Evolutionary conservation across 2,113 vertebrate species (phyloP).

Genomic region (Pandion haliaetus): DNA sequence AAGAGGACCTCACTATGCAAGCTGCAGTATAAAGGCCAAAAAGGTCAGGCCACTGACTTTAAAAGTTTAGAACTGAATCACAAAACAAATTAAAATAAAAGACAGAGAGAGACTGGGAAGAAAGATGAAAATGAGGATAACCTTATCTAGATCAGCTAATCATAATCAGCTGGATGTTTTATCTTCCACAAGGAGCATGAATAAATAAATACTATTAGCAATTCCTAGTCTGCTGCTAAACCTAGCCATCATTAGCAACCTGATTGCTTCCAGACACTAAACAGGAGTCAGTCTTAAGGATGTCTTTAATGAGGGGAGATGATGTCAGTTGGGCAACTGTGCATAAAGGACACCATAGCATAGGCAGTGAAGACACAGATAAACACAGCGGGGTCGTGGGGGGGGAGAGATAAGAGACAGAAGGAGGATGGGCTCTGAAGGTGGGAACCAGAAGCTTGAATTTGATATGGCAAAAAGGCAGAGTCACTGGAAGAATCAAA

Average conservation of each 20-base stretch:
- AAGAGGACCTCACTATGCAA: not conserved
- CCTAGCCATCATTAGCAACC: slow-evolving; percentile 30
- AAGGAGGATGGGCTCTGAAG: not conserved
- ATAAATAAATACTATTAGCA: slow-evolving; percentile 64
- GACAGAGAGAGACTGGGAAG: not conserved
- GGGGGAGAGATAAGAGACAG: not conserved
- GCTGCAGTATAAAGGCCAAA: not conserved
- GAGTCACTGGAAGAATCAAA: not conserved
- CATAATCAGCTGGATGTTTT: slow-evolving; percentile 49
- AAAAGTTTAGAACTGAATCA: not conserved
- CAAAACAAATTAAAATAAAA: not conserved
- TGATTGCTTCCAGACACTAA: slow-evolving; percentile 44
- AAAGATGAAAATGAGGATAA: slow-evolving; percentile 22
- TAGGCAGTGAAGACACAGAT: not conserved
- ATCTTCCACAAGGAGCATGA: slow-evolving; percentile 37
- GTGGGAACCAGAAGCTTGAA: not conserved
- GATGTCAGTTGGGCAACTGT: not conserved
- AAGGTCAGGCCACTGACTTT: not conserved
- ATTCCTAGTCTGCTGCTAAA: slow-evolving; percentile 19
- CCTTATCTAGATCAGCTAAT: slow-evolving; percentile 40
- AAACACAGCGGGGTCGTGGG: not conserved
- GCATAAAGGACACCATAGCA: not conserved
- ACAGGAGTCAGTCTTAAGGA: not conserved
- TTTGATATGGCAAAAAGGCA: not conserved
- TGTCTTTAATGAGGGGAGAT: not conserved